These are phyloP conservation scores for Nothura maculosa DNA, from an alignment of 2,797 vertebrate genomes.

Conservation along the genomic window DNA sequence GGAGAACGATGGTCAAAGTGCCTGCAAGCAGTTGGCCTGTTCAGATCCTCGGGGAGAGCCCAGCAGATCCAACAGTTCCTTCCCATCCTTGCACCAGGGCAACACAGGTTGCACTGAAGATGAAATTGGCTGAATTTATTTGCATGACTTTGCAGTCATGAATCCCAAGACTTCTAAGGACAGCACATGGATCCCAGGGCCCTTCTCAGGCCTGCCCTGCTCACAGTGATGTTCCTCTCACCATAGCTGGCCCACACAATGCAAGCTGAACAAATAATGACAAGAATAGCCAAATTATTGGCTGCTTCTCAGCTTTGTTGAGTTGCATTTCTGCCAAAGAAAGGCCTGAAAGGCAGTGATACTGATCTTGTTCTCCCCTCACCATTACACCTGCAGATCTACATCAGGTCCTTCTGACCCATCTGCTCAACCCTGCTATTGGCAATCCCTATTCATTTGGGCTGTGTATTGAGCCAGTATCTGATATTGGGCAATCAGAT, in stretches of 20 bases:
- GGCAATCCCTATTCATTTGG: neutral
- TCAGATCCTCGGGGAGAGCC: neutral
- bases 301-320: neutral
- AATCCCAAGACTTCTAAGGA: neutral
- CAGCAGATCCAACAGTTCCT: neutral
- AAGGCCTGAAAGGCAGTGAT: neutral
- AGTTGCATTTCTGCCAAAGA: constrained; percentile 20
- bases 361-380: neutral
- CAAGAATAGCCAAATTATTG: neutral
- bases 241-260: neutral
- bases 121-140: neutral
- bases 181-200: neutral
- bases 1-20: neutral
- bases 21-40: neutral
- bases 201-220: neutral
- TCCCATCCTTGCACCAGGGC: neutral
- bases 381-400: neutral
- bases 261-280: neutral
- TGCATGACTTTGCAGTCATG: neutral
- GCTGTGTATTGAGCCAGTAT: accelerated
- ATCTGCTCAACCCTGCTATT: accelerated
- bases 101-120: neutral
- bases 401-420: constrained; percentile 46
- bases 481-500: neutral
- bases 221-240: neutral